Evolutionary conservation across 2,797 vertebrate species (phyloP), one percentile per base, ranked within the genome.

Genomic region (Urophycis tenuis): DNA sequence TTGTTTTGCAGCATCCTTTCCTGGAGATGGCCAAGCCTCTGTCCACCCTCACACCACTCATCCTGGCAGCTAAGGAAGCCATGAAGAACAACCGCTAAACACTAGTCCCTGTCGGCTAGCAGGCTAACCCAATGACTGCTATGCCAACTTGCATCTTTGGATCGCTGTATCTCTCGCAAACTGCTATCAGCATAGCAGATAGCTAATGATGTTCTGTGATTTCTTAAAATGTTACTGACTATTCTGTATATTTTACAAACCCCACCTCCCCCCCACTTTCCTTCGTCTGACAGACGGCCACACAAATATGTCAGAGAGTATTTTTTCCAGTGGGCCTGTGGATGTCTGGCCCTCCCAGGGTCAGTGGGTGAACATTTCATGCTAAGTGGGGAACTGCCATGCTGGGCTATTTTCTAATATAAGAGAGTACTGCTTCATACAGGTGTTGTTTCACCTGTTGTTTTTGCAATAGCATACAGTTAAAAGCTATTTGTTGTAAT

Each of bases 1-100:
- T 71, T 33, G 69, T 32, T 80, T 35, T 85, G 64, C 92, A 99
- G 97, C 97, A 99, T 90, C 95, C 96, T 15, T 99, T 99, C 94
- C 92, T 99, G 93, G 98, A 97, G 92, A 82, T 96, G 91, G 96
- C 98, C 78, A 99, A 99, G 90, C 98, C 97, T 77, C 93, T 99
- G 77, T 97, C 98, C 86, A 99, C 96, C 89, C 94, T 99, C 91
- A 99, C 96, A 10, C 98, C 97, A 0, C 94, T 99, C 89, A 99
- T 99, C 90, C 90, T 99, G 89, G 98, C 98, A 83, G 96, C 98
- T 91, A 99, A 98, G 91, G 98, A 99, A 85, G 96, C 97, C 75
- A 97, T 99, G 96, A 98, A 93, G 94, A 97, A 94, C 92, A 99
- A 91, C 82, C 89, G 88, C 79, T 92, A 89, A 82, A 33, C 78